These are phyloP conservation scores for Margaritifera margaritifera DNA, from an alignment of 2,888 invertebrate species.

Conservation along the genomic window DNA sequence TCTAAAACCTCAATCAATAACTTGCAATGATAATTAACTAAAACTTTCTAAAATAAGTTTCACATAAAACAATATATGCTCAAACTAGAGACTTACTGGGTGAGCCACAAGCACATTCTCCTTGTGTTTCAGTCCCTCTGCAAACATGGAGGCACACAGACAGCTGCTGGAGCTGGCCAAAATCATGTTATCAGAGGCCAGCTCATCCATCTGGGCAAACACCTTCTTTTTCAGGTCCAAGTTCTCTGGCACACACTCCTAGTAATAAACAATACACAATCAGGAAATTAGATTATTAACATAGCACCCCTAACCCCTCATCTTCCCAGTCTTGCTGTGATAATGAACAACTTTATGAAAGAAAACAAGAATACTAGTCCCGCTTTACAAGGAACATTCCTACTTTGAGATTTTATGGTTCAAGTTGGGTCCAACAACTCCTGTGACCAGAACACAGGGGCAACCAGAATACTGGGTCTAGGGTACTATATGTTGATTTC, in stretches of 20 bases:
- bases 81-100: conserved; percentile 77
- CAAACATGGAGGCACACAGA: conserved; percentile 90
- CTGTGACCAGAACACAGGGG: too few species aligned
- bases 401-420: too few species aligned
- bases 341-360: too few species aligned
- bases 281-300: background rate
- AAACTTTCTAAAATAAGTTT: background rate
- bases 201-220: conserved; percentile 84
- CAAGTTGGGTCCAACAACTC: too few species aligned
- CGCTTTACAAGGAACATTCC: too few species aligned
- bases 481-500: too few species aligned
- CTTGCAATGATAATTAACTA: too few species aligned
- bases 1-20: too few species aligned
- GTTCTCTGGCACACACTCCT: conserved; percentile 96
- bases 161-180: conserved; percentile 96
- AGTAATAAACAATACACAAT: conserved; percentile 4
- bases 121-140: conserved; percentile 84
- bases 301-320: background rate
- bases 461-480: too few species aligned
- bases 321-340: background rate
- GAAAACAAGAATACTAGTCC: too few species aligned
- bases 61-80: background rate
- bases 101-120: conserved; percentile 79
- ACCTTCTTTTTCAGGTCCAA: conserved; percentile 88
- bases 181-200: conserved; percentile 75